A percentile compares a stretch with the other conserved stretches of the same genome.
phyloP scores from a whole-genome alignment of 2,888 invertebrate species.

The Epinotia demarniana region DNA sequence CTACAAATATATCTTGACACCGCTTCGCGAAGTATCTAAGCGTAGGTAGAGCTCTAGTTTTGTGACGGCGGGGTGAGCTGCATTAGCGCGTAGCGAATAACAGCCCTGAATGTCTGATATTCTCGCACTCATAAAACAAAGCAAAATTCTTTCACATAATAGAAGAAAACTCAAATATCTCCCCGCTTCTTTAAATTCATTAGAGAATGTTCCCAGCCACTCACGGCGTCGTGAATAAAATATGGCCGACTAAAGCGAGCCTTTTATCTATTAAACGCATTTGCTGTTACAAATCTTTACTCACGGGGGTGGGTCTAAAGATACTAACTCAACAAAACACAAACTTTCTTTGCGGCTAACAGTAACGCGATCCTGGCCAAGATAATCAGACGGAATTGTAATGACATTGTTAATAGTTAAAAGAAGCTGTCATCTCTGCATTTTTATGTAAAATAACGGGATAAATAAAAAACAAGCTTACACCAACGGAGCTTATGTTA shows the following conservation, averaged over 20 bases:
- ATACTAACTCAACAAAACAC: background rate
- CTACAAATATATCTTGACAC: no score
- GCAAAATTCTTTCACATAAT: slow-evolving; percentile 17
- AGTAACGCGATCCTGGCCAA: background rate
- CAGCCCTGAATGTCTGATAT: background rate
- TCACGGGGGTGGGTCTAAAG: slow-evolving; percentile 44
- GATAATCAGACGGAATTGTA: no score
- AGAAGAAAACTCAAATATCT: slow-evolving; percentile 38
- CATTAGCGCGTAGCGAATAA: no score
- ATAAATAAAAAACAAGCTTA: no score
- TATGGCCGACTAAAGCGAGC: slow-evolving; percentile 73
- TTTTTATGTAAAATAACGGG: no score
- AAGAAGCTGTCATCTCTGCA: no score
- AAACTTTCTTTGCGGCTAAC: no score
- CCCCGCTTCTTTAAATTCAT: slow-evolving; percentile 70
- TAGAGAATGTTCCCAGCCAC: slow-evolving; percentile 66
- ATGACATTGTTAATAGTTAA: no score
- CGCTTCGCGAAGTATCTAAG: no score
- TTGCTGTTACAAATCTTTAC: slow-evolving; percentile 75
- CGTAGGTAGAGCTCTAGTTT: no score
- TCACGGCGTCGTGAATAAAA: slow-evolving; percentile 75
- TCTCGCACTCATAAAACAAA: slow-evolving; percentile 8
- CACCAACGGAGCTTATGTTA: no score
- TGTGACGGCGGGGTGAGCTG: no score
- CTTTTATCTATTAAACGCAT: slow-evolving; percentile 81